Percentiles rank a stretch among this genome's conserved stretches.
Evolutionary conservation across 2,113 vertebrate genomes (phyloP).

Genomic region (Pampusana beccarii): DNA sequence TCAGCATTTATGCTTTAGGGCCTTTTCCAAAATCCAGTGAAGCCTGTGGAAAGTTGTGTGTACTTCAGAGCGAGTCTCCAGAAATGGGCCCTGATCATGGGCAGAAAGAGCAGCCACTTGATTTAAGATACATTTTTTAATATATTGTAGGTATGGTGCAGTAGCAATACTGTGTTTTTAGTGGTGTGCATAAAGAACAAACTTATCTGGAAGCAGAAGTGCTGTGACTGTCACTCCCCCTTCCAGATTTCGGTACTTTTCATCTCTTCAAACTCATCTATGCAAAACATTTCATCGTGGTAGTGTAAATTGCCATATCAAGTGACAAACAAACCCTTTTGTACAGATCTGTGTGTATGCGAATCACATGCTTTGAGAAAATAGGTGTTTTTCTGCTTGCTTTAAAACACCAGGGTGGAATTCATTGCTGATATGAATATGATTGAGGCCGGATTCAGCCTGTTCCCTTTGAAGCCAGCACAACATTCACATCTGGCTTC

Average conservation of each 20-base stretch:
- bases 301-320: background rate
- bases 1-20: background rate
- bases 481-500: background rate
- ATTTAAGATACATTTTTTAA: background rate
- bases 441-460: background rate
- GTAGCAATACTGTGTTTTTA: slow-evolving; percentile 7
- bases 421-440: background rate
- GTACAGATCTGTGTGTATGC: background rate
- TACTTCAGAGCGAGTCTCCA: background rate
- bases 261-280: slow-evolving; percentile 25
- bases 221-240: background rate
- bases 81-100: accelerated
- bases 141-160: background rate
- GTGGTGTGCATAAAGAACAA: background rate
- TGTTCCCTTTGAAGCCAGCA: background rate
- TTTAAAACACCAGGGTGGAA: background rate
- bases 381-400: background rate
- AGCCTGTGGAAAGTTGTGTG: background rate
- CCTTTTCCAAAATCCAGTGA: background rate
- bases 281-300: background rate
- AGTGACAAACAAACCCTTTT: background rate
- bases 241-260: background rate
- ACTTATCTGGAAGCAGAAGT: background rate
- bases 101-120: background rate
- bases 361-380: background rate